Percentiles rank a stretch among this genome's conserved stretches.
These are phyloP conservation scores for Stenoptilia bipunctidactyla DNA, from an alignment of 2,888 invertebrate genomes.

Conservation along the genomic window DNA sequence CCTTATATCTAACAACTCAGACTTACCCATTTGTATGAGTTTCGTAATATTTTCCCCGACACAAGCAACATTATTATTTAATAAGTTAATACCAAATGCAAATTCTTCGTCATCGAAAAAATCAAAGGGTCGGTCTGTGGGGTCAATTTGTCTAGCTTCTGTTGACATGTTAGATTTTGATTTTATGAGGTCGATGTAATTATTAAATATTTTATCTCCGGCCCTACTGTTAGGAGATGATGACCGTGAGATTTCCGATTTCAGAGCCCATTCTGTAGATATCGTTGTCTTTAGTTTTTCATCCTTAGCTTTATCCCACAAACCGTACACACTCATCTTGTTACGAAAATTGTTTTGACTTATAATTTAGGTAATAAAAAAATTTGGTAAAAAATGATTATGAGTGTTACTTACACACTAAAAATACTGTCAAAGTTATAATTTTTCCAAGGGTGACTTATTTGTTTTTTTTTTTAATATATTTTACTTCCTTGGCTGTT, in stretches of 20 bases:
- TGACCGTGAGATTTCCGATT: constrained; percentile 27
- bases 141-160: constrained; percentile 33
- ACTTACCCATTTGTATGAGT: constrained; percentile 53
- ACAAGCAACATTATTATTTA: constrained; percentile 59
- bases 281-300: constrained; percentile 19
- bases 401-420: too few species aligned
- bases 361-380: constrained; percentile 1
- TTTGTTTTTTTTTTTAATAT: too few species aligned
- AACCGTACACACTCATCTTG: constrained; percentile 31
- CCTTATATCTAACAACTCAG: too few species aligned
- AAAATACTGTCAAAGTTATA: too few species aligned
- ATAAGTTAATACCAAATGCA: constrained; percentile 53
- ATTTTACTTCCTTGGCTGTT: too few species aligned
- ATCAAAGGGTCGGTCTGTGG: constrained; percentile 47
- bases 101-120: constrained; percentile 58
- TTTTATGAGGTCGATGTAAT: constrained; percentile 43
- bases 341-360: background rate
- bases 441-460: too few species aligned
- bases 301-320: constrained; percentile 28
- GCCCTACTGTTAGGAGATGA: constrained; percentile 26
- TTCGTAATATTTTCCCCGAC: constrained; percentile 54
- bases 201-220: constrained; percentile 40
- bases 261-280: constrained; percentile 7
- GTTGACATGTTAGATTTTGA: constrained; percentile 39
- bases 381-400: too few species aligned